Evolutionary conservation across 92 coral and sea anemone genomes (phyloP), one percentile per base, ranked within the genome.

Genomic region (Siderastrea radians): DNA sequence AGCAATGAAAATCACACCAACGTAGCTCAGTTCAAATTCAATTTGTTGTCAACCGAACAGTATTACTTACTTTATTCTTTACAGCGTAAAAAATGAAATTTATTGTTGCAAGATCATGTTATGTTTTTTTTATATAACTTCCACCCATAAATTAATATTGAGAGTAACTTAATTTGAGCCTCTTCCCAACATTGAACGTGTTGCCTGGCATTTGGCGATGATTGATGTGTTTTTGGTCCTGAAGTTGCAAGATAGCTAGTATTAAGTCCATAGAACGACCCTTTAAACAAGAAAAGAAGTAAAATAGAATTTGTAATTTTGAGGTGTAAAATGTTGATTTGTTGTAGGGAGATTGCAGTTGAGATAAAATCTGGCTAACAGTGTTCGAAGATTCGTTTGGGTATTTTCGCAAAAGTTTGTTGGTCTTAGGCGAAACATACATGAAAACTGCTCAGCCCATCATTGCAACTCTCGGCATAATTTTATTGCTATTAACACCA

Each of bases 401-500:
- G 11, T 19, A 10, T 49, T 48, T 79, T 79, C 38, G 54, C 50
- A 19, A 50, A 65, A 65, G 11, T 49, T 9, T 26, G 9, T 1
- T 2, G 26, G 4, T 50, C 9, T 52, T 26, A 14, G 7, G 59
- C 44, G 38, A 72, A 10, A 2, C 17, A 51, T n/a, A 51, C 78
- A 8, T 51, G 3, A 5, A 69, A 15, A 1, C 6, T n/a, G 3
- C 13, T 5, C 51, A 2, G 46, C 17, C 48, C 13, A 13, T 14
- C 43, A 16, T 15, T 49, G 55, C 3, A 5, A 49, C 58, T 63
- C 60, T 15, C 7, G 49, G 6, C 44, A 70, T 46, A 51, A 73
- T 60, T 61, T 51, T 84, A 51, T 63, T 61, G 15, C 17, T 59
- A 59, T 84, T 74, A 50, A 84, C 87, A 73, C 72, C 61, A n/a